Evolutionary conservation across 2,888 invertebrate genomes (phyloP), one percentile per base, ranked within the genome.

Genomic region (Dasypogon diadema): DNA sequence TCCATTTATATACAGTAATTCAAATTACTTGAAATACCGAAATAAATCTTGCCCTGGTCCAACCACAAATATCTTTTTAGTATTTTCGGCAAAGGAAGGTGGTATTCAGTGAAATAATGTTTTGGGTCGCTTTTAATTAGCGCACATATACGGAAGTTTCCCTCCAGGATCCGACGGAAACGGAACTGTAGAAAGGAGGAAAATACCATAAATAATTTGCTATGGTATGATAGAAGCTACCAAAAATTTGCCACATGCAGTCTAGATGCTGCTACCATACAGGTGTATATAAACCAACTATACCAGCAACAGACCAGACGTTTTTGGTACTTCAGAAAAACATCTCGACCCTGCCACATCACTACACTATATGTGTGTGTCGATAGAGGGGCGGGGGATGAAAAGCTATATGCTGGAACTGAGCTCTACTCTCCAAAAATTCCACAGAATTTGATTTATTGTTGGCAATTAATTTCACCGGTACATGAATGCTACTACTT

Each of bases 371-470:
- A n/a, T n/a, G n/a, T 18, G 51, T 24, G 51, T 51, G 51, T 30
- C 30, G 34, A 14, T n/a, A n/a, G n/a, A 37, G 54, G 70, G 54
- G 30, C 30, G 24, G n/a, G 24, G 8, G 48, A 54, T 54, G 54
- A 54, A n/a, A 51, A 54, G 14, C 34, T 54, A 10, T 54, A 34
- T 70, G 54, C 30, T 16, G 68, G 30, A 12, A 8, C 18, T 30
- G 54, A 70, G 34, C 51, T 34, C 51, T 54, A 70, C 21, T 54
- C 70, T 70, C 70, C 54, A 70, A 70, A 70, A 70, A 70, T 70
- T 70, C 70, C 70, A 70, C 70, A 34, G 24, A 70, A 70, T 70
- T 70, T 70, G 70, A 70, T 70, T 70, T 70, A 70, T 70, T 51
- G 70, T 21, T 22, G 30, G 70, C 70, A 70, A 70, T 70, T 70